Base-by-base conservation (phyloP, 2,797 vertebrate genomes). In the Acomys russatus region DNA sequence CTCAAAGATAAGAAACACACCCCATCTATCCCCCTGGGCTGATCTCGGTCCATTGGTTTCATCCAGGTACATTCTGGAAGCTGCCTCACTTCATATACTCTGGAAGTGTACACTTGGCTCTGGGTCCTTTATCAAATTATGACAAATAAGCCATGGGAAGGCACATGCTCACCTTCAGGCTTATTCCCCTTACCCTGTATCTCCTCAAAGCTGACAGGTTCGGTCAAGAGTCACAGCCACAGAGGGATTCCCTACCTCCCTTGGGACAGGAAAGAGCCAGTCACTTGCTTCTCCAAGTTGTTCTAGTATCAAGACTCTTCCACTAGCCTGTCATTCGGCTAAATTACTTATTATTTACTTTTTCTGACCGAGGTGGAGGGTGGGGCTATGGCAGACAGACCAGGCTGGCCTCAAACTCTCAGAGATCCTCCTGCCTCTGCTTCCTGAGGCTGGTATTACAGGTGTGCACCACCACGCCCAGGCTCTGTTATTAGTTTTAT, bases 181-280 rank as follows among this genome's bases (percentile, higher is more conserved):
- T 87, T 64, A 83, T 61, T 73, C 14, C 71, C 59, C 30, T 73
- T 49, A 35, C 64, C 33, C 63, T 22, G 6, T 2, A 8, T 30
- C 1, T 56, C 28, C 66, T 10, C 4, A 64, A 88, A 86, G 54
- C 59, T 80, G 49, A 35, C 68, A 90, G 77, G 54, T 94, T 90
- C 82, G 77, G 91, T 25, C 20, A 96, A 90, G 35, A 63, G 61
- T 49, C 91, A 90, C 56, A 63, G 61, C 61, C 92, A 91, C 56
- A 86, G 80, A 78, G 76, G 77, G 87, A 63, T 56, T 70, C 54
- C 82, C 25, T 61, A 83, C 23, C 70, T 88, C 56, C 20, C 73
- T 90, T 5, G 30, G 33, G 44, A 54, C 70, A 94, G 12, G 86
- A 80, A 76, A 30, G 61, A 95, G 49, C 61, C 87, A 59, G 15